Conservation (phyloP, 2,797 vertebrate genomes). For the Coilia nasus region DNA sequence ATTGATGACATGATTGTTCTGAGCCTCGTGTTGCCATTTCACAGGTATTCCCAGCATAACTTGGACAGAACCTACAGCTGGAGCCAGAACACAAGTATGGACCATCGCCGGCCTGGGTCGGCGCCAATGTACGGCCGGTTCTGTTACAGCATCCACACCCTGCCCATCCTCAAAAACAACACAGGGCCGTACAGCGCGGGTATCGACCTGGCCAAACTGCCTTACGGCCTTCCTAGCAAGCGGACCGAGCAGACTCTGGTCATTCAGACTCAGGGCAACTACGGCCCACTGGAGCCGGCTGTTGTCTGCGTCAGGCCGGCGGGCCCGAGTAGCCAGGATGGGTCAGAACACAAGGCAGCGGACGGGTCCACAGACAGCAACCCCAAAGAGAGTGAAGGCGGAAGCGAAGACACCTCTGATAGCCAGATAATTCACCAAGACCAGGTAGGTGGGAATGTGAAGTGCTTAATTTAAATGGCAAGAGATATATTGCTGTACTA, state of each 20-base stretch:
- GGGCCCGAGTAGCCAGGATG: constrained; percentile 39
- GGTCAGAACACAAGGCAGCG: constrained; percentile 52
- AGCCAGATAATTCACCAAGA: constrained; percentile 51
- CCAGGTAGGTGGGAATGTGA: constrained; percentile 29
- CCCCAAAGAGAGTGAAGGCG: constrained; percentile 49
- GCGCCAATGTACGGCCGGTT: constrained; percentile 73
- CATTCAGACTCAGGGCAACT: constrained; percentile 60
- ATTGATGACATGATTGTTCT: background rate
- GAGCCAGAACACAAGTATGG: constrained; percentile 65
- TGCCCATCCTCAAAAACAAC: constrained; percentile 69
- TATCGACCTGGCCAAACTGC: constrained; percentile 65
- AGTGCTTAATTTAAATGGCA: background rate
- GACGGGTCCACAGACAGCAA: constrained; percentile 50
- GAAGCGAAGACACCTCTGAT: constrained; percentile 53
- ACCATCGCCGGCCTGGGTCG: constrained; percentile 66
- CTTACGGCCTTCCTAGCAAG: constrained; percentile 55
- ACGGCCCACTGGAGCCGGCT: constrained; percentile 53
- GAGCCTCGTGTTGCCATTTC: too few species aligned
- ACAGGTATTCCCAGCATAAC: constrained; percentile 72
- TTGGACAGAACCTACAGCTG: constrained; percentile 72
- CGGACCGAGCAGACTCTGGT: constrained; percentile 50
- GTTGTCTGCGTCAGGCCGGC: constrained; percentile 8
- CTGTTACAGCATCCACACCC: constrained; percentile 75
- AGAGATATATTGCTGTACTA: too few species aligned
- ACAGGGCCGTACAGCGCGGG: constrained; percentile 65